Evolutionary conservation across 2,888 invertebrate species (phyloP), one percentile per base, ranked within the genome.

Genomic region (Tetramorium bicarinatum): DNA sequence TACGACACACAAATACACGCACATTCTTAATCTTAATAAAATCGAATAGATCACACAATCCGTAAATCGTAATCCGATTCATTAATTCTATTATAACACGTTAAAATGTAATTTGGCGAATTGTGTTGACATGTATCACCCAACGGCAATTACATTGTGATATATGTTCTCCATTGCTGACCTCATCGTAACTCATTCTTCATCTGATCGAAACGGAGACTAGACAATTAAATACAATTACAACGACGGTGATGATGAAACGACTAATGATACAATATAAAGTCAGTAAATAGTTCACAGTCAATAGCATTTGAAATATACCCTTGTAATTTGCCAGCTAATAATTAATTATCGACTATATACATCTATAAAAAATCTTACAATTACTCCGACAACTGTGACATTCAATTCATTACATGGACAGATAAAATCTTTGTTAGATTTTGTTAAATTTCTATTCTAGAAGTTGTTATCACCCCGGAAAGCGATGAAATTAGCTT

Each of bases 191-290:
- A 77, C 41, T 85, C 84, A 84, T 79, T 62, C 54, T 29, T 62
- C 83, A 79, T 76, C 81, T 61, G 85, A 85, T 87, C 80, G 83
- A 80, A 88, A 85, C 67, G 75, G 71, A 69, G 74, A 82, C 84
- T 75, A 76, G 34, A 81, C 88, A 84, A 88, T 88, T 88, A 87
- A 87, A 86, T 21, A 71, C 84, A 88, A 88, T 87, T 86, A 88
- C 76, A 15, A n/a, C 82, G 82, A 82, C 75, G 79, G 74, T 34
- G 71, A 62, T 34, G 77, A 47, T 25, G 56, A 49, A 62, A 83
- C 74, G 64, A 54, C 67, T 72, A 82, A 87, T 83, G 79, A 81
- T 79, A 67, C 87, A 83, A 87, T 85, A 81, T 56, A 64, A 75
- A 77, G 72, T 83, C 76, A 85, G 75, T 85, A 74, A 34, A 85